phyloP scores from a whole-genome alignment of 2,113 vertebrate species.

The Condylura cristata region DNA sequence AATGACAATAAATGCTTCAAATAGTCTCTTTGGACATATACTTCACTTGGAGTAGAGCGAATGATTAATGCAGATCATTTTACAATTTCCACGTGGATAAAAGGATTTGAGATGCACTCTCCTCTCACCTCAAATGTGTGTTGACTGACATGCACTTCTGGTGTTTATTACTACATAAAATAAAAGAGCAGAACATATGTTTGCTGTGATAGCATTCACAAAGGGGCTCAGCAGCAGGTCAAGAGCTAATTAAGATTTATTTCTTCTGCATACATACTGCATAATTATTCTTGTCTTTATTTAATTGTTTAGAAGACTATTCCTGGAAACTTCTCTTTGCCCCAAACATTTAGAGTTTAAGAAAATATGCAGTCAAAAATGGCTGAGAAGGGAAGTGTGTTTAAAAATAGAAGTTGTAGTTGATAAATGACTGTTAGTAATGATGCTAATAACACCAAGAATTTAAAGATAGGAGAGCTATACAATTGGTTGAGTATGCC shows the following conservation, averaged over 20 bases:
- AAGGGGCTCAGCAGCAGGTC: background rate
- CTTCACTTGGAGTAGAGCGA: background rate
- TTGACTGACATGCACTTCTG: background rate
- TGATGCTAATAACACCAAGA: background rate
- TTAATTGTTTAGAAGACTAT: conserved; percentile 25
- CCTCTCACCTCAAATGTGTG: background rate
- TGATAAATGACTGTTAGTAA: background rate
- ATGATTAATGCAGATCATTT: conserved; percentile 17
- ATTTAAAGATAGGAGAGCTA: background rate
- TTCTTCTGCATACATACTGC: background rate
- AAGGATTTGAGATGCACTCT: background rate
- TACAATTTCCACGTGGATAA: background rate
- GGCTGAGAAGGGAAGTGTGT: background rate
- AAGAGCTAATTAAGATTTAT: conserved; percentile 16
- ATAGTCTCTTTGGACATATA: conserved; percentile 18
- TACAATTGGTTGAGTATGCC: background rate
- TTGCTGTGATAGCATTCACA: background rate
- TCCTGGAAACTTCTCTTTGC: conserved; percentile 34
- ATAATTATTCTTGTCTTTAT: background rate
- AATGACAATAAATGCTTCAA: conserved; percentile 55
- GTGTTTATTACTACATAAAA: background rate
- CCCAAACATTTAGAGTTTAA: background rate
- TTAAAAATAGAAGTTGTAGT: background rate
- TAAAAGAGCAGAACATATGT: background rate
- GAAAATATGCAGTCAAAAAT: background rate